Evolutionary conservation across 1,140 invertebrate species (phyloP), one percentile per base, ranked within the genome.

Genomic region (Penaeus vannamei): DNA sequence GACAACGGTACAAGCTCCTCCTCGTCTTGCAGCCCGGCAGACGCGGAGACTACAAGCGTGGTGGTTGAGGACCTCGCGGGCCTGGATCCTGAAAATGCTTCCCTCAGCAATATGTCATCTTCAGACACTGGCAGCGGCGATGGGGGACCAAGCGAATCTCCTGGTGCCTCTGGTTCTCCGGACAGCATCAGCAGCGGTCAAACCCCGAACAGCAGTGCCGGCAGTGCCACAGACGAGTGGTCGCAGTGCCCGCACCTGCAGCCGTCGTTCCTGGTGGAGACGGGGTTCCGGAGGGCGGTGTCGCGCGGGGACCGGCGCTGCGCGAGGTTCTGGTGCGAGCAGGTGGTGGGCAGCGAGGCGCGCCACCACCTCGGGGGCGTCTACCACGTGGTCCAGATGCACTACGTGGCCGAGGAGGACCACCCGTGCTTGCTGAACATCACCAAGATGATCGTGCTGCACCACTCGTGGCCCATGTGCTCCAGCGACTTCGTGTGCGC

Each of bases 381-480:
- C 19, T 90, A 90, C 64, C 62, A 88, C 82, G 64, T 88, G 69
- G 83, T 85, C 19, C 66, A 85, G 61, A 66, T 90, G 42, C 76
- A 59, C 19, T 79, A 90, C 66, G 85, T 90, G 26, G 82, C 77
- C 46, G 90, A 90, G 84, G 69, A 90, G 42, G 77, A 90, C 23
- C 86, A 88, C 72, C 10, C 46, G 83, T 90, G 90, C 59, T 81
- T 90, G 36, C 81, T 88, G 26, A 90, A 90, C 90, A 85, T 90
- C 72, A 85, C 69, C 20, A 53, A 62, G 7, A 90, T 90, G 90
- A 76, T 90, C 36, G 60, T 88, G 46, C 83, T 88, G 20, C 90
- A 90, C 76, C 90, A 90, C 76, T 90, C 90, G 26, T 90, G 90
- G 90, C 90, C 90, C 12, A 90, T 88, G 90, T 90, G 90, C 29